Conservation (phyloP, 1,140 invertebrate species). For the Scaptomyza graminum region DNA sequence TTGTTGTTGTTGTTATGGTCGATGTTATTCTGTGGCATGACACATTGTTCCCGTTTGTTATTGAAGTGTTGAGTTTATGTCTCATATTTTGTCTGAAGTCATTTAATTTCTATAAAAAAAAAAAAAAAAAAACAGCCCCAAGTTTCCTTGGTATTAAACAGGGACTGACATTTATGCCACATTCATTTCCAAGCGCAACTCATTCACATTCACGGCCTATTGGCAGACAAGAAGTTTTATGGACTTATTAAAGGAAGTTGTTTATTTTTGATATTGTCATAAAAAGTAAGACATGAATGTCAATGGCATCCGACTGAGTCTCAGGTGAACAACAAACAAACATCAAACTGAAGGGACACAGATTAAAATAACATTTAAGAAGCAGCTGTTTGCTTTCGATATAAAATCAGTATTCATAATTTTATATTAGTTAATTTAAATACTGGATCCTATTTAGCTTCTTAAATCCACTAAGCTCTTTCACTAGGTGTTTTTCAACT, state of each 20-base stretch:
- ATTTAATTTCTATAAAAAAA: constrained; percentile 60
- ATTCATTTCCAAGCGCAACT: constrained; percentile 33
- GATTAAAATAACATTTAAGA: too few relatives aligned
- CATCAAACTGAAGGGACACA: background rate
- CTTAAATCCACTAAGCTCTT: too few relatives aligned
- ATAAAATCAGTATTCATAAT: too few relatives aligned
- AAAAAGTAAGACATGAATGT: constrained; percentile 46
- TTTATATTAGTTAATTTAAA: too few relatives aligned
- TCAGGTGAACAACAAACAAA: constrained; percentile 56
- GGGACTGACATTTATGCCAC: constrained; percentile 48
- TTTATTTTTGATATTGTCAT: constrained; percentile 36
- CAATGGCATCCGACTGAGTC: background rate
- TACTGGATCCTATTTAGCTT: too few relatives aligned
- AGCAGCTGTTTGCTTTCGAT: too few relatives aligned
- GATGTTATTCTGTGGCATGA: constrained; percentile 13
- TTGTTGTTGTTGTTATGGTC: constrained; percentile 24
- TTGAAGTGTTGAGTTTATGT: constrained; percentile 63
- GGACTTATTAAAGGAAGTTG: constrained; percentile 52
- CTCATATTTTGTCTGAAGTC: constrained; percentile 61
- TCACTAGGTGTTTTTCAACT: too few relatives aligned
- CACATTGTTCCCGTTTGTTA: constrained; percentile 57
- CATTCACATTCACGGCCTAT: constrained; percentile 41
- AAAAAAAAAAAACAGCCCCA: background rate
- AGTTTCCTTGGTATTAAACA: constrained; percentile 17
- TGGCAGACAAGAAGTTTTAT: constrained; percentile 40